Evolutionary conservation across 2,888 invertebrate species (phyloP).

Genomic region (Aplocera efformata): DNA sequence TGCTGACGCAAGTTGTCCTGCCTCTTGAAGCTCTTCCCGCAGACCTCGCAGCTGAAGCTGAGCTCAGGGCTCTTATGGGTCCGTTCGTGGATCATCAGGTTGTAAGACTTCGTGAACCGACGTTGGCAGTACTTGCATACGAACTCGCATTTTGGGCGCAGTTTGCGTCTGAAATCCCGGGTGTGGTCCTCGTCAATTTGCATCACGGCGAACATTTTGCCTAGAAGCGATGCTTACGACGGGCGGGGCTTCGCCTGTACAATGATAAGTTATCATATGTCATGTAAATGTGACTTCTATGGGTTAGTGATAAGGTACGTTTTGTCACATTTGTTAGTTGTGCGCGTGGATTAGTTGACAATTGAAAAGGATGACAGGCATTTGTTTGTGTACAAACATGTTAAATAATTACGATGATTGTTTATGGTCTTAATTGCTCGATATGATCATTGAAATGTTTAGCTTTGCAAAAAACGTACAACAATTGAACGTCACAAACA

Average conservation of each 20-base stretch:
- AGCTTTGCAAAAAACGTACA: too few relatives aligned
- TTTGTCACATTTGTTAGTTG: constrained; percentile 28
- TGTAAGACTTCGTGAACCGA: constrained; percentile 98
- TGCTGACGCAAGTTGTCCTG: constrained; percentile 98
- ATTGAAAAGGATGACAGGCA: constrained; percentile 17
- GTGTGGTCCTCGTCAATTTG: constrained; percentile 93
- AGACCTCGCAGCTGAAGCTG: constrained; percentile 98
- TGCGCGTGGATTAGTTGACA: constrained; percentile 26
- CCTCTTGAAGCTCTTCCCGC: constrained; percentile 98
- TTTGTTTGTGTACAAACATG: too few relatives aligned
- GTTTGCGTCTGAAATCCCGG: constrained; percentile 92
- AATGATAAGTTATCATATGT: constrained; percentile 69
- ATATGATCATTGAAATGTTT: too few relatives aligned
- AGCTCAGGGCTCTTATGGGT: constrained; percentile 98
- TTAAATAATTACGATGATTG: too few relatives aligned
- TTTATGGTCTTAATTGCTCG: too few relatives aligned
- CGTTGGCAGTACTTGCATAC: constrained; percentile 99
- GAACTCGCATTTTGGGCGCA: constrained; percentile 97
- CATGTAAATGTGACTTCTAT: constrained; percentile 48
- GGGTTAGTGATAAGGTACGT: constrained; percentile 35
- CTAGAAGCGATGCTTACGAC: constrained; percentile 72
- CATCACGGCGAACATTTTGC: constrained; percentile 94
- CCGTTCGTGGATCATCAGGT: constrained; percentile 98
- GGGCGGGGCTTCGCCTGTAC: constrained; percentile 76
- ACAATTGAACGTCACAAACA: too few relatives aligned